These are phyloP conservation scores for Oreochromis spilurus DNA, from an alignment of 2,113 vertebrate species.

Conservation along the genomic window DNA sequence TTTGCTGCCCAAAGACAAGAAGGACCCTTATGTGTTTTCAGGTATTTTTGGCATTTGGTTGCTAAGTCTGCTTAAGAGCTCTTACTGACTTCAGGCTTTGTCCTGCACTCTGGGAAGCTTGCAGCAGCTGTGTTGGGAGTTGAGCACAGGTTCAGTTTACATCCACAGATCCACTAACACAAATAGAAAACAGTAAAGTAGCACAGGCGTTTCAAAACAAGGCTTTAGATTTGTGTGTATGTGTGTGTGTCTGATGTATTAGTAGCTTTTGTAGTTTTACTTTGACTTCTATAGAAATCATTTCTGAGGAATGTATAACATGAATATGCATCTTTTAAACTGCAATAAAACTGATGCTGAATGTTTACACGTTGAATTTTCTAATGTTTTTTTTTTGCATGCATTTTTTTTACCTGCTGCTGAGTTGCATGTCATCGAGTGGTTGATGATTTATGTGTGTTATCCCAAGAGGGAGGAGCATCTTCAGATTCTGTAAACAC, in stretches of 20 bases:
- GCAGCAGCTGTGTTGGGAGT: not conserved
- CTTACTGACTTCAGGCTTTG: not conserved
- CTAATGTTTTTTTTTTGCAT: not conserved
- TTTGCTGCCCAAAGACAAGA: not conserved
- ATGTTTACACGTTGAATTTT: not conserved
- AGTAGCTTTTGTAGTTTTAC: not conserved
- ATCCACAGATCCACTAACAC: not conserved
- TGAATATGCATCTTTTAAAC: not conserved
- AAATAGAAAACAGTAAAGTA: not conserved
- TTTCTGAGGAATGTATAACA: not conserved
- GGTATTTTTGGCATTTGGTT: conserved; percentile 5
- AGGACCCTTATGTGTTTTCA: not conserved
- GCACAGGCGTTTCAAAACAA: not conserved
- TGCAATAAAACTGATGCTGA: not conserved
- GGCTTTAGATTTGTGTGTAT: not conserved
- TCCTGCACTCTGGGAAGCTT: not conserved
- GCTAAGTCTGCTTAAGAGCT: not conserved
- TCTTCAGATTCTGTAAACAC: conserved; percentile 4
- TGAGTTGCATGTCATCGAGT: not conserved
- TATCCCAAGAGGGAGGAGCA: not conserved
- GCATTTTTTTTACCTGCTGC: not conserved
- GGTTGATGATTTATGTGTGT: not conserved
- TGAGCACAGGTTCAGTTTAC: not conserved
- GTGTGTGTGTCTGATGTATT: not conserved
- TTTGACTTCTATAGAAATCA: not conserved